Base-by-base conservation (phyloP, 2,888 invertebrate species). In the Phorcus lineatus region DNA sequence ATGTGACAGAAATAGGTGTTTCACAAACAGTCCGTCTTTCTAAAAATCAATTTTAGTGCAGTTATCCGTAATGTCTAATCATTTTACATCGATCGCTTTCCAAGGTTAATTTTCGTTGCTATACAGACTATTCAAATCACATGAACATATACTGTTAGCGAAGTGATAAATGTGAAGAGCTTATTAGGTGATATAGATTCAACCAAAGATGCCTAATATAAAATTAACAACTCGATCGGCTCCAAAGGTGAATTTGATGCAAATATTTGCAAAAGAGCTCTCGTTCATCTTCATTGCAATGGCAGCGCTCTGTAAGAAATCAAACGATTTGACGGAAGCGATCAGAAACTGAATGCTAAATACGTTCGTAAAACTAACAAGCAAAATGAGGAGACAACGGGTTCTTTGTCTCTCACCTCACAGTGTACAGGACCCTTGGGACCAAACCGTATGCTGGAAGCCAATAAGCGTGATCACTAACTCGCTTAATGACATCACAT, bases 321-420 rank as follows among this genome's bases (percentile, higher is more conserved):
- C 67, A 67, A 67, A 67, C 67, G 67, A 24, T 67, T 67, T 67
- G 67, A 67, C 67, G 67, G 67, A 67, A 67, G 31, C 31, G 28
- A 67, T 28, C 16, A 28, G 57, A n/a, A 31, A 24, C 28, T 67
- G 67, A 67, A 67, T 67, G 31, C 28, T 31, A 28, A 67, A 67
- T 67, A 67, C n/a, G 67, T 67, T 67, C 67, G 67, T 67, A 67
- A 67, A 67, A 67, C 67, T 67, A 67, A 67, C 67, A 67, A 67
- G 67, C 67, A 28, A 67, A 67, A 67, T 67, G 36, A 31, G 24
- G n/a, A 13, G n/a, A 67, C 28, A 28, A 28, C 67, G 16, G 67
- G 28, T 7, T 16, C 67, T 28, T 67, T 67, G 67, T 67, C 67
- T 11, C n/a, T 17, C 22, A 67, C 31, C 67, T 28, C 67, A 67